These are phyloP conservation scores for Astatoreochromis straeleni DNA, from an alignment of 2,113 vertebrate species.

Conservation along the genomic window DNA sequence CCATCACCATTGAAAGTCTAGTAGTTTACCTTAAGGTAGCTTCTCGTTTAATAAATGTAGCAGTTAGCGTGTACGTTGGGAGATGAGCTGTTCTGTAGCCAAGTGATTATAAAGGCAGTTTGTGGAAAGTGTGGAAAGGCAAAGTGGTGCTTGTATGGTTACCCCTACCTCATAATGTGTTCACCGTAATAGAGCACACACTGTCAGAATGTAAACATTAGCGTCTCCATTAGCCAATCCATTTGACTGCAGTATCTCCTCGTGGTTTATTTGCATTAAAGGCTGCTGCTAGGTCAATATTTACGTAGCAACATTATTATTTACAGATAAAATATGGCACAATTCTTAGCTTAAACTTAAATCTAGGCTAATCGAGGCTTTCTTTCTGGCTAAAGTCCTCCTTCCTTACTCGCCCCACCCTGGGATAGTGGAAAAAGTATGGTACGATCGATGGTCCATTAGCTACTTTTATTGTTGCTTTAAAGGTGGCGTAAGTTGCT, in stretches of 20 bases:
- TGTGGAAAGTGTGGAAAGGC: background rate
- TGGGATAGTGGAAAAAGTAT: background rate
- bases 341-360: background rate
- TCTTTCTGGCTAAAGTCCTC: background rate
- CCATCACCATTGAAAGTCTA: background rate
- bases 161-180: background rate
- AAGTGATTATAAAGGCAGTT: background rate
- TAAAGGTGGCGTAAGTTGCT: background rate
- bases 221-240: background rate
- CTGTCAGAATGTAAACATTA: background rate
- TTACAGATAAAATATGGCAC: background rate
- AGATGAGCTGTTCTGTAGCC: background rate
- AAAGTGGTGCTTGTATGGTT: background rate
- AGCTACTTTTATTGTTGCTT: background rate
- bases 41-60: background rate
- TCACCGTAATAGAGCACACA: background rate
- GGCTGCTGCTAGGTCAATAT: background rate
- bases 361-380: background rate
- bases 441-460: background rate
- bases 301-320: background rate
- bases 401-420: background rate
- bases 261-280: background rate
- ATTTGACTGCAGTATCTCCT: background rate
- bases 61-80: background rate
- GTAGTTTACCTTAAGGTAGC: background rate